phyloP scores from a whole-genome alignment of 2,888 invertebrate genomes.

The Synergus umbraculus region DNA sequence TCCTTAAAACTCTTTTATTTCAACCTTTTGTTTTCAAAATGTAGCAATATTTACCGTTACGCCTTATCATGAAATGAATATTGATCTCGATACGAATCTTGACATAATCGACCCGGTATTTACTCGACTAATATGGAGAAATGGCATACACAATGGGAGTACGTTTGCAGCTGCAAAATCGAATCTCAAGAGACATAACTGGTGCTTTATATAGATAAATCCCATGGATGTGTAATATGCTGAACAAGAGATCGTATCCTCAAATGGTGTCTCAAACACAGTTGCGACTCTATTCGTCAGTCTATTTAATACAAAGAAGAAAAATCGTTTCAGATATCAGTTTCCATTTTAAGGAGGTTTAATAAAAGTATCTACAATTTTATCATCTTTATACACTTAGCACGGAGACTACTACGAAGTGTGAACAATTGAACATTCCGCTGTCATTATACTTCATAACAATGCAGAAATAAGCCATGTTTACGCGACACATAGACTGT shows the following conservation, averaged over 20 bases:
- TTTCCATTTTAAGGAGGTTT: too few relatives aligned
- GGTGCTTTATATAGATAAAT: conserved; percentile 19
- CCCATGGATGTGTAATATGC: neutral
- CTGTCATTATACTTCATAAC: neutral
- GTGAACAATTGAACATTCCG: neutral
- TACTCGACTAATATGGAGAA: conserved; percentile 26
- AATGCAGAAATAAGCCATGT: conserved; percentile 18
- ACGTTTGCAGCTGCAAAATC: conserved; percentile 28
- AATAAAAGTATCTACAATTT: too few relatives aligned
- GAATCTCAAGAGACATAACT: conserved; percentile 29
- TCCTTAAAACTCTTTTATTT: too few relatives aligned
- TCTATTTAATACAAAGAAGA: neutral
- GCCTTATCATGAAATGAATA: conserved; percentile 25
- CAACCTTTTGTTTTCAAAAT: neutral
- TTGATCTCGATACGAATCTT: conserved; percentile 23
- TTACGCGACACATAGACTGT: conserved; percentile 34
- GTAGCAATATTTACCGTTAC: neutral
- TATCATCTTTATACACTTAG: too few relatives aligned
- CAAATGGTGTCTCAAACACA: neutral
- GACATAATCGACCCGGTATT: conserved; percentile 13
- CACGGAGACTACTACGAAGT: too few relatives aligned
- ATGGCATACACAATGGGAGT: conserved; percentile 18
- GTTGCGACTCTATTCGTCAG: neutral
- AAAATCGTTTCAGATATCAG: neutral
- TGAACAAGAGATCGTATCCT: neutral